phyloP scores from a whole-genome alignment of 2,113 vertebrate species.

The Columba janthina region DNA sequence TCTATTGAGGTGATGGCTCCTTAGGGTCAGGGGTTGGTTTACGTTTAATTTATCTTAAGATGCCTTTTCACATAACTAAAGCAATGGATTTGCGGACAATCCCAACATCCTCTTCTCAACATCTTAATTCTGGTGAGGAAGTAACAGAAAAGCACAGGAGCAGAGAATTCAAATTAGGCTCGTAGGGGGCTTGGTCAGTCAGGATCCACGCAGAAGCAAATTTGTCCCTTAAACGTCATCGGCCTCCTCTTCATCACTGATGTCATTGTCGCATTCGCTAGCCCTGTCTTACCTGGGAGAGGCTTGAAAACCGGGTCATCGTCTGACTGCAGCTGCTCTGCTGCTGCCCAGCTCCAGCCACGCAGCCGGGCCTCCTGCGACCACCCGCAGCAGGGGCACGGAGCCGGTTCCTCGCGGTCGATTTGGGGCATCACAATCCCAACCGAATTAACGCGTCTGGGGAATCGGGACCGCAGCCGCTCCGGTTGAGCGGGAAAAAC shows the following conservation, averaged over 20 bases:
- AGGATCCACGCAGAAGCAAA: too few relatives aligned
- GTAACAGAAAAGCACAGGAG: too few relatives aligned
- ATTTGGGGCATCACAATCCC: background rate
- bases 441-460: rapidly evolving
- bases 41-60: too few relatives aligned
- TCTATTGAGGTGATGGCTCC: background rate
- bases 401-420: too few relatives aligned
- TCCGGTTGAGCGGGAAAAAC: rapidly evolving
- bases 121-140: background rate
- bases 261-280: rapidly evolving
- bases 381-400: too few relatives aligned
- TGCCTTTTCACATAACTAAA: background rate
- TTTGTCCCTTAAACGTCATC: rapidly evolving
- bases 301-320: background rate
- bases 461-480: rapidly evolving
- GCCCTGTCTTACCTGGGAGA: background rate
- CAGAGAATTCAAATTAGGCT: rapidly evolving
- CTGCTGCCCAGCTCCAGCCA: background rate
- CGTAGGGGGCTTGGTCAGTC: too few relatives aligned
- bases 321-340: background rate
- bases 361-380: rapidly evolving
- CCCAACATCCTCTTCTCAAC: background rate
- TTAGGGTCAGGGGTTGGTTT: too few relatives aligned
- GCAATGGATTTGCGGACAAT: too few relatives aligned
- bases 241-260: rapidly evolving